phyloP scores from a whole-genome alignment of 1,140 invertebrate genomes.

The Chironomus tepperi region DNA sequence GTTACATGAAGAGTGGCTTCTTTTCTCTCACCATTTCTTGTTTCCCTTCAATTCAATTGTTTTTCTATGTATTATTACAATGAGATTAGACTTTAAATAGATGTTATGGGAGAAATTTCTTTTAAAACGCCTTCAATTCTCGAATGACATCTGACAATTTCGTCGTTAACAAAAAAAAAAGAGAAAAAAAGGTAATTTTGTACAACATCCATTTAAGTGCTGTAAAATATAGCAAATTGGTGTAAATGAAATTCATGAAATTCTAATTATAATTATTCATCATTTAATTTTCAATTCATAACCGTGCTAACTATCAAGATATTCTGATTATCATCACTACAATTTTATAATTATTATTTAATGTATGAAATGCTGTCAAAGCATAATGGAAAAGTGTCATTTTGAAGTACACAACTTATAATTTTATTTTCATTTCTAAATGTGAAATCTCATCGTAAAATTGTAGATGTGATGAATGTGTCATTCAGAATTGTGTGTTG shows the following conservation, averaged over 20 bases:
- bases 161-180: too few relatives aligned
- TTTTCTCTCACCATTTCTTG: too few relatives aligned
- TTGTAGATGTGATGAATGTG: too few relatives aligned
- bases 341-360: not conserved
- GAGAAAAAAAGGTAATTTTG: not conserved
- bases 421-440: not conserved
- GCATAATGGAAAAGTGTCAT: slow-evolving; percentile 13
- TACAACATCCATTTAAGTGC: not conserved
- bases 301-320: not conserved
- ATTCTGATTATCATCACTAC: not conserved
- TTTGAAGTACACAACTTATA: slow-evolving; percentile 7
- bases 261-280: slow-evolving; percentile 22
- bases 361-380: slow-evolving; percentile 3
- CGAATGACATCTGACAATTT: not conserved
- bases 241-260: slow-evolving; percentile 20
- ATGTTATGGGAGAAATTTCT: not conserved
- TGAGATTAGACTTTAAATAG: too few relatives aligned
- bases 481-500: too few relatives aligned
- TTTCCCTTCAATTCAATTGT: too few relatives aligned
- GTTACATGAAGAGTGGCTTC: not conserved
- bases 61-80: too few relatives aligned
- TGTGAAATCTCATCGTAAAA: too few relatives aligned
- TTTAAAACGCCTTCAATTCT: slow-evolving; percentile 8
- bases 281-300: slow-evolving; percentile 14
- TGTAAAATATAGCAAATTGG: slow-evolving; percentile 19